A percentile compares a stretch with the other conserved stretches of the same genome.
These are phyloP conservation scores for Peromyscus eremicus DNA, from an alignment of 2,797 vertebrate species.

Conservation along the genomic window DNA sequence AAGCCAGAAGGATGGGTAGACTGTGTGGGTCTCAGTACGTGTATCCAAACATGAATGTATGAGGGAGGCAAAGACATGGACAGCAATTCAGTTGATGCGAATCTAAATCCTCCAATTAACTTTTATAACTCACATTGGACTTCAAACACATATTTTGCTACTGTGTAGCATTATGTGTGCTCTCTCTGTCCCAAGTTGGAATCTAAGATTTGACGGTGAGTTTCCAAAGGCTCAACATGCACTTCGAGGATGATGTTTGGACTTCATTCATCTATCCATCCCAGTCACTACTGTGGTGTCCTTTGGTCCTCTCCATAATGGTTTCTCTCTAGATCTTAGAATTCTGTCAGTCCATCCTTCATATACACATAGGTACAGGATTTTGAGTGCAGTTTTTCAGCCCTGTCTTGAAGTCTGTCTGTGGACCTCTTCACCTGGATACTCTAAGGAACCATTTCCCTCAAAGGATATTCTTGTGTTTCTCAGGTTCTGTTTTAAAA, in stretches of 20 bases:
- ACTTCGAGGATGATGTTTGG: not conserved
- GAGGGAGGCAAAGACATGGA: too few relatives aligned
- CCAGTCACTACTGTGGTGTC: fast-evolving
- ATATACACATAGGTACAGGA: not conserved
- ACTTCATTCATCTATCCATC: not conserved
- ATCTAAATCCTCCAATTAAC: not conserved
- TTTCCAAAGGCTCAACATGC: not conserved
- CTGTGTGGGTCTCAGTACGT: fast-evolving
- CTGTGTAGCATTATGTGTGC: not conserved
- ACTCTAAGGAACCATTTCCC: not conserved
- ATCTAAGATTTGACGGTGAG: not conserved
- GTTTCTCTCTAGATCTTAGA: not conserved
- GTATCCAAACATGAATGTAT: not conserved
- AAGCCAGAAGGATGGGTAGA: not conserved
- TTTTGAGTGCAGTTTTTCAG: not conserved
- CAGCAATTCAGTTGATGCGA: not conserved
- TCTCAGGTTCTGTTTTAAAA: not conserved
- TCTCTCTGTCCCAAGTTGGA: not conserved
- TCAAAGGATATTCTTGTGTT: not conserved
- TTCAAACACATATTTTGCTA: not conserved
- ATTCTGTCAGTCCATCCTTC: not conserved
- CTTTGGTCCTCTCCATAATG: not conserved
- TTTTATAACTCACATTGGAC: not conserved
- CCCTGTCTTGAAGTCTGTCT: not conserved
- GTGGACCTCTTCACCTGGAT: not conserved